Evolutionary conservation across 2,888 invertebrate species (phyloP), one percentile per base, ranked within the genome.

Genomic region (Danaus chrysippus): DNA sequence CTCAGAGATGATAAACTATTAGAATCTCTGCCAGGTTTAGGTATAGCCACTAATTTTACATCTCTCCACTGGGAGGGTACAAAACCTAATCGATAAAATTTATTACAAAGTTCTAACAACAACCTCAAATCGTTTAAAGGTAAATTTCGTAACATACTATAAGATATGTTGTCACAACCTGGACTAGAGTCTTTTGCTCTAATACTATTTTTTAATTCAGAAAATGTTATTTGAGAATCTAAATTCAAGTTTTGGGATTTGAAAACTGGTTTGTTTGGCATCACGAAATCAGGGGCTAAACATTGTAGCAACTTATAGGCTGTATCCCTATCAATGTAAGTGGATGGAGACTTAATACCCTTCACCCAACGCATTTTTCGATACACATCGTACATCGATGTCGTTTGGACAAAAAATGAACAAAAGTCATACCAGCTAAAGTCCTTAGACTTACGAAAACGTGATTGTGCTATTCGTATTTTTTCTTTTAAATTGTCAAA

Each of bases 91-190:
- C 42, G 12, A 9, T 13, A 42, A 56, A 56, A 19, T 12, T 13
- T 3, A 12, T 57, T 46, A 3, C 10, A 44, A 15, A 57, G 17
- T 9, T 23, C 3, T 1, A 58, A n/a, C 10, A 62, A n/a, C 10
- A 54, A n/a, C 42, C 10, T 2, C 42, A 54, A 46, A 0, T 13
- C 58, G 6, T n/a, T 42, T 12, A 15, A 10, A 6, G 61, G 58
- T 15, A 64, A 43, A 19, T 64, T 23, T 1, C 15, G 17, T 10
- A 64, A 15, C 61, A 64, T 64, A 41, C 58, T 58, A 13, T 56
- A 64, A 19, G 58, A 54, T 15, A 64, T 58, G 8, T 19, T 11
- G 42, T 61, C 64, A 9, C 13, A 10, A 13, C 58, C 58, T 8
- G 60, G 63, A 6, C 56, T 11, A 10, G 59, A 53, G 49, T 59